Evolutionary conservation across 53 echinoderm and acorn worm genomes (phyloP), one percentile per base, ranked within the genome.

Genomic region (Antedon mediterranea): DNA sequence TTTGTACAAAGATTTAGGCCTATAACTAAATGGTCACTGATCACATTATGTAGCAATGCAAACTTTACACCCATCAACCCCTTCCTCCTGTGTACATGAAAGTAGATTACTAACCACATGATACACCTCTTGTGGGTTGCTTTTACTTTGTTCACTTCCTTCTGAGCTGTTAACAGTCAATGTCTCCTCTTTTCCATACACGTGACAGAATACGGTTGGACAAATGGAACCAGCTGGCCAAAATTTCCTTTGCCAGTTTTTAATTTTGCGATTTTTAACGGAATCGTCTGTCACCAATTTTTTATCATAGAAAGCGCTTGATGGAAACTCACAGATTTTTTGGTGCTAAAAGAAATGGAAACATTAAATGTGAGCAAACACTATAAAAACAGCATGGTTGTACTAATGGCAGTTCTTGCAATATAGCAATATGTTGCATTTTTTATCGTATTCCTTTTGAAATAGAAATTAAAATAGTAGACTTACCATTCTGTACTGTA

Each of bases 171-270:
- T 89, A 27, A 97, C 98, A 0, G 98, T 86, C 79, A 88, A 71
- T 0, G 90, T 92, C 34, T 92, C 98, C 76, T 97, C 98, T 31
- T 80, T 88, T 43, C 98, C 98, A 15, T 89, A 89, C 28, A 97
- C 88, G 72, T 97, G 92, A 73, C 97, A 95, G 84, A 97, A 92
- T 30, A 89, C 92, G 23, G 76, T 73, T 0, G 92, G 98, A 27
- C 84, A 78, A 14, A 70, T 71, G 11, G 72, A 72, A 72, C 86
- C 84, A 72, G 84, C 88, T 3, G 98, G 98, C 92, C 98, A 97
- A 23, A 57, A 57, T 2, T 8, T 57, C 76, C 91, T n/a, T n/a
- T n/a, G n/a, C n/a, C n/a, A 85, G 30, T 76, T 73, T 31, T 83
- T 71, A 0, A 78, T 43, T 28, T 34, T 33, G 18, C 98, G 85